Evolutionary conservation across 2,888 invertebrate genomes (phyloP).

Genomic region (Sarcophaga subvicina): DNA sequence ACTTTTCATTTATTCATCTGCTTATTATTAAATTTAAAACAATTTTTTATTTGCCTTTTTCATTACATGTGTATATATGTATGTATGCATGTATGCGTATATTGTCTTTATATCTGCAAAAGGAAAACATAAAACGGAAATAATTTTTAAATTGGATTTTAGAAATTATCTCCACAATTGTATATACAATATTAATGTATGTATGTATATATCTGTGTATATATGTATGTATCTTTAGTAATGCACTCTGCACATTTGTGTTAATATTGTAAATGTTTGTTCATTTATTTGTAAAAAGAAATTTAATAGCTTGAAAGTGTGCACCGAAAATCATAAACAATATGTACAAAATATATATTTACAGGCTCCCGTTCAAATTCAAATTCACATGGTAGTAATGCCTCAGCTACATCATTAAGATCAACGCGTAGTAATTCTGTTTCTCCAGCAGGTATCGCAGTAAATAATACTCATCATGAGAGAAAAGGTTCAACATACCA

Average conservation of each 20-base stretch:
- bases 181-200: neutral
- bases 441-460: conserved; percentile 77
- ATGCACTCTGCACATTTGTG: neutral
- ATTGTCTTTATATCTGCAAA: no score
- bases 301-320: neutral
- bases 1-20: no score
- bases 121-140: no score
- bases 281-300: neutral
- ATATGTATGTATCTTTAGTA: neutral
- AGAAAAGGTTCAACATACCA: conserved; percentile 72
- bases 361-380: conserved; percentile 85
- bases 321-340: neutral
- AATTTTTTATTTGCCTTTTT: neutral
- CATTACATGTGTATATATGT: neutral
- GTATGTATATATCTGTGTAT: neutral
- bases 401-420: conserved; percentile 88
- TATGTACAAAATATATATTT: conserved; percentile 32
- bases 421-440: conserved; percentile 84
- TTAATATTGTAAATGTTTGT: neutral
- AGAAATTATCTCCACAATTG: no score
- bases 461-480: conserved; percentile 72
- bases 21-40: no score
- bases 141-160: no score
- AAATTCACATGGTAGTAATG: conserved; percentile 87
- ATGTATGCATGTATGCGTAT: neutral